Evolutionary conservation across 2,797 vertebrate species (phyloP), one percentile per base, ranked within the genome.

Genomic region (Delichon dasypus): DNA sequence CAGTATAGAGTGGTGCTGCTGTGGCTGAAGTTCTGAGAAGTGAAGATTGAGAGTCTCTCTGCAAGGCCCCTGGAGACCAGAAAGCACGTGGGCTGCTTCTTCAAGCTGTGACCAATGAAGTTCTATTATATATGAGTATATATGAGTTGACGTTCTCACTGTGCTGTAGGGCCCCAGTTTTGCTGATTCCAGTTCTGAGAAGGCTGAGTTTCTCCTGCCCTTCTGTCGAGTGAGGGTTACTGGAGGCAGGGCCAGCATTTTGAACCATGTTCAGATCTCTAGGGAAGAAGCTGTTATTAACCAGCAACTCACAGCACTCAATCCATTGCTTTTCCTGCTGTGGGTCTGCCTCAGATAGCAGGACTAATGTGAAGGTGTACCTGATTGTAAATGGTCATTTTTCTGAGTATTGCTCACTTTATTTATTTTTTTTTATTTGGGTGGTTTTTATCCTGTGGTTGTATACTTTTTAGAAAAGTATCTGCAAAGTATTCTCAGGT

Each of bases 401-500:
- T 70, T 42, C 66, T 88, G 38, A 85, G 26, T 18, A 26, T 26
- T 84, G 26, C 36, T 74, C 2, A 51, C 36, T 61, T n/a, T n/a
- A n/a, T n/a, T 20, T 45, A 42, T n/a, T n/a, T n/a, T n/a, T n/a
- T 58, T 67, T 6, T 12, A 18, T 34, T 61, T 51, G 40, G 18
- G 10, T 27, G 11, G 7, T 13, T 62, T 82, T 45, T 38, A 5
- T 62, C 32, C 47, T 88, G 71, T 0, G 21, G 66, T 79, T 79
- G 13, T 73, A 30, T 53, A 62, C 67, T 48, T 84, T 90, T 91
- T 9, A 16, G 19, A 88, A 71, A 91, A 90, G 53, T 60, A 64
- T 90, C 60, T 88, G 64, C 67, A 38, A 11, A 66, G 58, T 78
- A 45, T 88, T 93, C 83, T 84, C 58, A 51, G 83, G 74, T 77